These are phyloP conservation scores for Ceraclea dissimilis DNA, from an alignment of 2,888 invertebrate genomes.

Conservation along the genomic window DNA sequence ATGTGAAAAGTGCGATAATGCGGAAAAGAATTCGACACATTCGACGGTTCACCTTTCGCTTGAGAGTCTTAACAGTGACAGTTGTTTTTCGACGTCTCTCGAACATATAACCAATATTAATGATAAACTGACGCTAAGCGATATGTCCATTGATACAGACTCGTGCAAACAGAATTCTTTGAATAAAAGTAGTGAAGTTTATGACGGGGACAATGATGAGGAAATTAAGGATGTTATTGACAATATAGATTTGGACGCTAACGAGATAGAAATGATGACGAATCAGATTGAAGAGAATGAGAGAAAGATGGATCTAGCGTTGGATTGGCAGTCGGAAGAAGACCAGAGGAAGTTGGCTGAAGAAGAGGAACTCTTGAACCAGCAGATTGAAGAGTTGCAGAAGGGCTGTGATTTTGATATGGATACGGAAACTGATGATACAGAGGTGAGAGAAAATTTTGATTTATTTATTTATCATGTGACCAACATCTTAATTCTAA, in stretches of 20 bases:
- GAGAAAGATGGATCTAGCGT: constrained; percentile 50
- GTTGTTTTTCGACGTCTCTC: constrained; percentile 21
- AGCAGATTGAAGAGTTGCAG: constrained; percentile 68
- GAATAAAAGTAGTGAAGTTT: constrained; percentile 14
- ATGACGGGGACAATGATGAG: constrained; percentile 20
- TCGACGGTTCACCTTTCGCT: constrained; percentile 20
- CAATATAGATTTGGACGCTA: constrained; percentile 24
- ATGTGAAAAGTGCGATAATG: constrained; percentile 3
- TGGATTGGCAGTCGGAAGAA: constrained; percentile 61
- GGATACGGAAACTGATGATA: constrained; percentile 77
- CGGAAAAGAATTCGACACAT: constrained; percentile 5
- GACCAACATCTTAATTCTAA: no score
- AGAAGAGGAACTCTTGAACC: constrained; percentile 67
- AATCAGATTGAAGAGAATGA: constrained; percentile 49
- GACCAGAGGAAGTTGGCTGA: constrained; percentile 67
- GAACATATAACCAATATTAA: constrained; percentile 18
- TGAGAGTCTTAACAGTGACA: constrained; percentile 25
- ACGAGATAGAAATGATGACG: constrained; percentile 46
- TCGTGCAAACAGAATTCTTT: constrained; percentile 11
- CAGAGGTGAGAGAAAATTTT: constrained; percentile 44
- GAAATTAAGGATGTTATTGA: constrained; percentile 18
- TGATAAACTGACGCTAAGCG: constrained; percentile 22
- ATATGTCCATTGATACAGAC: constrained; percentile 23
- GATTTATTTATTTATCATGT: not conserved
- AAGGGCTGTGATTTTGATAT: constrained; percentile 66